Evolutionary conservation across 1,140 invertebrate species (phyloP), one percentile per base, ranked within the genome.

Genomic region (Drosophila rufa): DNA sequence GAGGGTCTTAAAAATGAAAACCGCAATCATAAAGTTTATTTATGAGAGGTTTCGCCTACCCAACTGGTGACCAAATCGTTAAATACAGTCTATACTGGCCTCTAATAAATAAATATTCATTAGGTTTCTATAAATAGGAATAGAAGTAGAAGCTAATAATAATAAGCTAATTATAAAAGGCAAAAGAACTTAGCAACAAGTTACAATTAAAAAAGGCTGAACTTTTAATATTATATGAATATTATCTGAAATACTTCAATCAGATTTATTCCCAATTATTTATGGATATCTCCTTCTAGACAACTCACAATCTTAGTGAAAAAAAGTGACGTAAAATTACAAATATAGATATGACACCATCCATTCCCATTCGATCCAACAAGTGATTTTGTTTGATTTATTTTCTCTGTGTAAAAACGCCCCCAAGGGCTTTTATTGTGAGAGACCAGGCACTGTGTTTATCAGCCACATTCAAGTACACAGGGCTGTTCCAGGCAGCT

Each of bases 391-490:
- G 14, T 38, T 55, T 55, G 19, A 4, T 38, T 38, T 55, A 22
- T 38, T 61, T 65, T 33, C 40, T 33, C 15, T 45, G 55, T 61
- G 27, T 17, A 33, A 25, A 65, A 22, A 22, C 12, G 12, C n/a
- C 2, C 8, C 12, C n/a, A 19, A 19, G 60, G 36, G 11, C 60
- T n/a, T 57, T 42, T 15, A 27, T n/a, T 57, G 25, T 62, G n/a
- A 62, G 60, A 61, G 33, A 55, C 11, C 19, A 12, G 19, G 14
- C 17, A 25, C 58, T 61, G 60, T 62, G 48, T 56, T 62, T 62
- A 55, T 55, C 51, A 38, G 17, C 51, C 36, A 30, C 11, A 25
- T 33, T 60, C 42, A 61, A 61, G 62, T 65, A 42, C 57, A 61
- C 57, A 61, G 15, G 53, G 15, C 12, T 42, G 22, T 38, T 57